Percentiles rank a stretch among this genome's conserved stretches.
These are phyloP conservation scores for Solea senegalensis DNA, from an alignment of 2,113 vertebrate species.

Conservation along the genomic window DNA sequence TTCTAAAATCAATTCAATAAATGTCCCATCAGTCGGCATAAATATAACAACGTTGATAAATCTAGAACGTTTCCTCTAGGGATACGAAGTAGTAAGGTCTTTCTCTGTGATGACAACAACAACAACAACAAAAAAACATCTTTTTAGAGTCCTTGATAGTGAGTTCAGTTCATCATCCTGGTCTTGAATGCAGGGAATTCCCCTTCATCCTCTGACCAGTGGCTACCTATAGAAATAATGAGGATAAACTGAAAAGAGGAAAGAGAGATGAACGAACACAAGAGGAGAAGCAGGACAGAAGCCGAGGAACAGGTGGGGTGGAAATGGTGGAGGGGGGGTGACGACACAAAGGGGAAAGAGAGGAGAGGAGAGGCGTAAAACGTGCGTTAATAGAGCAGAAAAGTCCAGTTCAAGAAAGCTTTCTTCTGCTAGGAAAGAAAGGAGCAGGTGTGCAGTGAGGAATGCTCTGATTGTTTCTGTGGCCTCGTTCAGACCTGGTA, in stretches of 20 bases:
- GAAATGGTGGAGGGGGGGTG: not conserved
- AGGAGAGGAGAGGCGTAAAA: constrained; percentile 63
- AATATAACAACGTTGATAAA: constrained; percentile 88
- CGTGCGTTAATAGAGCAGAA: constrained; percentile 69
- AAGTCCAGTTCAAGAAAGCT: constrained; percentile 33
- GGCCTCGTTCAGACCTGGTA: no score
- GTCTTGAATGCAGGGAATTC: constrained; percentile 76
- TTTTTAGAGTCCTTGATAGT: constrained; percentile 43
- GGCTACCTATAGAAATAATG: constrained; percentile 97
- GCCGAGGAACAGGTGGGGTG: constrained; percentile 1
- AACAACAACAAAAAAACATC: not conserved
- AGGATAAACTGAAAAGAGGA: constrained; percentile 87
- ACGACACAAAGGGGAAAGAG: not conserved
- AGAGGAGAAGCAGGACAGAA: constrained; percentile 39
- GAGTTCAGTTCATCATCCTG: constrained; percentile 76
- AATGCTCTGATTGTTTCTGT: not conserved
- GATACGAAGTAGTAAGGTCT: constrained; percentile 78
- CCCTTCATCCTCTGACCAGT: constrained; percentile 75
- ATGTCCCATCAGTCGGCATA: constrained; percentile 86
- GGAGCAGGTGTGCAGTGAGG: not conserved
- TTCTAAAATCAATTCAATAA: constrained; percentile 83
- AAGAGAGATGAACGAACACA: constrained; percentile 32
- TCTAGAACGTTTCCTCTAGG: constrained; percentile 90
- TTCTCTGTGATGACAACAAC: constrained; percentile 33
- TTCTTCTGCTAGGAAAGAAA: constrained; percentile 13